phyloP scores from a whole-genome alignment of 2,888 invertebrate species.

The Campaea margaritaria region DNA sequence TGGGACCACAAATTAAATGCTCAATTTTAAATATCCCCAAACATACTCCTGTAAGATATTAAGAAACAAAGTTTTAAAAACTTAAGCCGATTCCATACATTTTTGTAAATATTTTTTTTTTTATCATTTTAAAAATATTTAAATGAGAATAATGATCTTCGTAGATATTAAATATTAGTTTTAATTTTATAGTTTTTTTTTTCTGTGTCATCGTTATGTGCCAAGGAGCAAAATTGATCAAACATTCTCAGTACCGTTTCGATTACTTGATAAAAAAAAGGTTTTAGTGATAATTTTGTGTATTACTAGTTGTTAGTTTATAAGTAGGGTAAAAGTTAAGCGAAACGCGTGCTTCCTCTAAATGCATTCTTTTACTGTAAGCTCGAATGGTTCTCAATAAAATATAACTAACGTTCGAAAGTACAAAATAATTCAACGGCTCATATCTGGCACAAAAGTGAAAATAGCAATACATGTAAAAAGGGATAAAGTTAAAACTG shows the following conservation, averaged over 20 bases:
- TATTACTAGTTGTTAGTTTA: conserved; percentile 66
- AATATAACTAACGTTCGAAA: conserved; percentile 44
- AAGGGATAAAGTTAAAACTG: conserved; percentile 50
- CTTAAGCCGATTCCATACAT: conserved; percentile 36
- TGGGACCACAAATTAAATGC: conserved; percentile 64
- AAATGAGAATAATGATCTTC: conserved; percentile 79
- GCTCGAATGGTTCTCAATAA: conserved; percentile 35
- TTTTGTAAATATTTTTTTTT: conserved; percentile 56
- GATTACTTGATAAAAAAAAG: conserved; percentile 46
- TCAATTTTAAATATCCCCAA: conserved; percentile 54
- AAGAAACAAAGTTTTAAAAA: conserved; percentile 29
- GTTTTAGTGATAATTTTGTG: conserved; percentile 59
- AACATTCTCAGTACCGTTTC: conserved; percentile 48
- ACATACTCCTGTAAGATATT: conserved; percentile 51
- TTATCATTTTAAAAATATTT: conserved; percentile 54
- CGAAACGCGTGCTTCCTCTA: conserved; percentile 78
- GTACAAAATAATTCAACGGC: conserved; percentile 55
- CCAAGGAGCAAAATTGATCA: conserved; percentile 70
- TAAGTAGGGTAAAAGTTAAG: conserved; percentile 63
- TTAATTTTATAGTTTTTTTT: conserved; percentile 53
- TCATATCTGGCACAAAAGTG: conserved; percentile 40
- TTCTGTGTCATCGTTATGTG: conserved; percentile 79
- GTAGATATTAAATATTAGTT: conserved; percentile 63
- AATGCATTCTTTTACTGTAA: conserved; percentile 47
- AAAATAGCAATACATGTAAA: conserved; percentile 33